Base-by-base conservation (phyloP, 1,140 invertebrate species). In the Solenopsis fugax region DNA sequence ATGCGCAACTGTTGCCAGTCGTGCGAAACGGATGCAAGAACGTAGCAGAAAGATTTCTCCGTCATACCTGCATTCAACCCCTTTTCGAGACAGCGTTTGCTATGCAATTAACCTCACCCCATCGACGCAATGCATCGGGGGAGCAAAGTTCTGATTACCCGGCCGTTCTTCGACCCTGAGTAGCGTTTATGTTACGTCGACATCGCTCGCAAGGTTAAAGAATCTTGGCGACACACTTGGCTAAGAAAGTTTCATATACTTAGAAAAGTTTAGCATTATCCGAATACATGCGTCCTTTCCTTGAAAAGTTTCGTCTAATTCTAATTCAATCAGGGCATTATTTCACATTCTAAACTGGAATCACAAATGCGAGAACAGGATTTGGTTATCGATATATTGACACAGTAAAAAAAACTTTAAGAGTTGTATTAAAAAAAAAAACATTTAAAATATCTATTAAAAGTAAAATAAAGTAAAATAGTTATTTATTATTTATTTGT, bases 81-180 rank as follows among this genome's bases (percentile, higher is more conserved):
- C 56, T 73, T 48, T 72, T 6, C 41, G 48, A 84, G 18, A 54
- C 56, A 7, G 29, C 45, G 45, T 76, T 88, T 58, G 34, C 73
- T 41, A 34, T 71, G 67, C 77, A 90, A 91, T 89, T 90, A 91
- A 62, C 84, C 50, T 85, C 75, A 62, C 82, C 72, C 72, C 58
- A 85, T 58, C 41, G 80, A 73, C 62, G 72, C 65, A 87, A 87
- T 72, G 90, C 80, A 67, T 75, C 81, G 62, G 60, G 78, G 81
- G 60, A 86, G 45, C 54, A 81, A 72, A 76, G 65, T 85, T 87
- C 58, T 62, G 75, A 88, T 87, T 90, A 90, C 76, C n/a, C 71
- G 69, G 48, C 48, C 71, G 73, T 90, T 88, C 75, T 88, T 87
- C 87, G 86, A 89, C 80, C 88, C 76, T 87, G 41, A 52, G 56